Conservation (phyloP, 2,797 vertebrate genomes). For the Nyctibius grandis region DNA sequence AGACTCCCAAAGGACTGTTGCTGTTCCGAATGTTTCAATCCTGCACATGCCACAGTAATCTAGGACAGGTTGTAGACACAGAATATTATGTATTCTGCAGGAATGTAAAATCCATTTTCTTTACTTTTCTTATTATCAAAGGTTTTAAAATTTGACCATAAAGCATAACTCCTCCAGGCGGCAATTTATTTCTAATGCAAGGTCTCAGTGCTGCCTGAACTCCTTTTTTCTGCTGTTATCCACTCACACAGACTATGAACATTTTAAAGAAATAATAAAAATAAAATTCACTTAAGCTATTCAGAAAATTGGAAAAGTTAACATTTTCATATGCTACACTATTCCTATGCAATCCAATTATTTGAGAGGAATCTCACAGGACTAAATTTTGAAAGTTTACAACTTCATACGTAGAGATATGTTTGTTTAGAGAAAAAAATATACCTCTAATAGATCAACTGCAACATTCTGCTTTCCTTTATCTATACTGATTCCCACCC, state of each 20-base stretch:
- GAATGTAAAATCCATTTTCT: slow-evolving; percentile 6
- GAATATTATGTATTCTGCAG: not conserved
- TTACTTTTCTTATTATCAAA: not conserved
- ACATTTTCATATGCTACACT: not conserved
- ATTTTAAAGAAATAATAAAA: not conserved
- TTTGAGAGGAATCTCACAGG: not conserved
- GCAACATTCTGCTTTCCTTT: not conserved
- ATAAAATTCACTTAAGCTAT: not conserved
- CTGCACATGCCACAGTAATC: not conserved
- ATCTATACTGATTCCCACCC: not conserved
- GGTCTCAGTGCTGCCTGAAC: not conserved
- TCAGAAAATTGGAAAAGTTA: not conserved
- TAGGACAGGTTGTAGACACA: not conserved
- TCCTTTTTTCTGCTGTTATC: not conserved
- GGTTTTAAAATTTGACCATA: slow-evolving; percentile 24
- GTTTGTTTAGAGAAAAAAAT: not conserved
- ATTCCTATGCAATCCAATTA: not conserved
- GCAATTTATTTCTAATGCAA: slow-evolving; percentile 25
- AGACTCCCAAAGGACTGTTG: not conserved
- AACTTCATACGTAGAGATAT: not conserved
- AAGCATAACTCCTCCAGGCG: slow-evolving; percentile 29
- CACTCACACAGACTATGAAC: not conserved
- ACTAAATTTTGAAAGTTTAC: not conserved
- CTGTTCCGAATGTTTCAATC: not conserved
- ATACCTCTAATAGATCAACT: not conserved